Base-by-base conservation (phyloP, 2,888 invertebrate genomes). In the Macrophya alboannulata region DNA sequence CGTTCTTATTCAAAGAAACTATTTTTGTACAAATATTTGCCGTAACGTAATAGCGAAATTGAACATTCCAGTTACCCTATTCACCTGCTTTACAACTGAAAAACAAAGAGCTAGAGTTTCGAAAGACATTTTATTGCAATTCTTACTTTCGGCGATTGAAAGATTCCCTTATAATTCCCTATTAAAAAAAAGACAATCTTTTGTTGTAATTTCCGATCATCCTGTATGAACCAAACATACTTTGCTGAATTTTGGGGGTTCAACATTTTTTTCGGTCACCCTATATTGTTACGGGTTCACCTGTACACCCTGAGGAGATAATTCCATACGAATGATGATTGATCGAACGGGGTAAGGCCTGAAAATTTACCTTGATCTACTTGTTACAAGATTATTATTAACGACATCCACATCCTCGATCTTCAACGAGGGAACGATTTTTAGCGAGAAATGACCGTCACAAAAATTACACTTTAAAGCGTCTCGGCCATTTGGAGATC, bases 1-100 rank as follows among this genome's bases (percentile, higher is more conserved):
- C 37, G 68, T 77, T 51, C 76, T 51, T 31, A 68, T 51, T 48
- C 68, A 12, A 68, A 68, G 68, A 68, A 68, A 37, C 17, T 25
- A 31, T 17, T 25, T 37, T 37, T 45, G 25, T 43, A 25, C 43
- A 21, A 43, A 74, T 45, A 74, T 74, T 74, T 43, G 72, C 17
- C 45, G n/a, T 74, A 45, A 45, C n/a, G 45, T 43, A 45, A 74
- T 43, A 17, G n/a, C 43, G 37, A 12, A 68, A 68, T 17, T 15
- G 1, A 68, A 68, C 68, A 68, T 68, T 68, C 68, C 68, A 37
- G 2, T 37, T 6, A 37, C 8, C n/a, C n/a, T 10, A 55, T 55
- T 8, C 55, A 8, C n/a, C 8, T n/a, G 55, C 55, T 55, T 17
- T 55, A 8, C 6, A 55, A 55, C n/a, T 55, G 25, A 25, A 62